Base-by-base conservation (phyloP, 1,140 invertebrate species). In the Bilobella aurantiaca region DNA sequence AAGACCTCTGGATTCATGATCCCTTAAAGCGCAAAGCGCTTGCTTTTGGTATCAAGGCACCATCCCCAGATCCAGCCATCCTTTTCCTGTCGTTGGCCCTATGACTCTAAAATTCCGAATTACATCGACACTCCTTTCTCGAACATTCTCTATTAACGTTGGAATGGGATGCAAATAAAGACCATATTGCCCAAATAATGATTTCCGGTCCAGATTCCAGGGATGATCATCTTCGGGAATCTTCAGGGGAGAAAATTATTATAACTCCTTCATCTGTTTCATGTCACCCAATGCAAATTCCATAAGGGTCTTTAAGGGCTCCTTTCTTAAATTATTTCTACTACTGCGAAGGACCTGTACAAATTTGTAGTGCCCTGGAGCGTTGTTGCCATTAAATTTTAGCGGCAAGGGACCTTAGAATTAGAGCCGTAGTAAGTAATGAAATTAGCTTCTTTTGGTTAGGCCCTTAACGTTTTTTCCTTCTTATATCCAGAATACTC, bases 111-210 rank as follows among this genome's bases (percentile, higher is more conserved):
- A n/a, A n/a, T n/a, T n/a, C n/a, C n/a, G n/a, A n/a, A n/a, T n/a
- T n/a, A n/a, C n/a, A n/a, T n/a, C n/a, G n/a, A n/a, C n/a, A n/a
- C n/a, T n/a, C n/a, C n/a, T n/a, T n/a, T n/a, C n/a, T n/a, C n/a
- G n/a, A n/a, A 42, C 34, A 42, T 42, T 42, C 34, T 42, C 34
- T 12, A 42, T 18, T n/a, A n/a, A n/a, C n/a, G n/a, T n/a, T n/a
- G n/a, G n/a, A n/a, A n/a, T n/a, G n/a, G n/a, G n/a, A 42, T 42
- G 34, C 34, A 42, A 42, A 73, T 70, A 70, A 73, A 73, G 71
- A 70, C 71, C 71, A 70, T 73, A 73, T 73, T 73, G 68, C 69
- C 66, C 71, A 73, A 73, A 73, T 73, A 73, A 73, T 73, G 68
- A 73, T 73, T 73, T 73, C 71, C 71, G 71, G 68, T 67, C 68